A percentile compares a stretch with the other conserved stretches of the same genome.
These are phyloP conservation scores for Steinernema hermaphroditum DNA, from an alignment of 2,888 invertebrate species.

Conservation along the genomic window DNA sequence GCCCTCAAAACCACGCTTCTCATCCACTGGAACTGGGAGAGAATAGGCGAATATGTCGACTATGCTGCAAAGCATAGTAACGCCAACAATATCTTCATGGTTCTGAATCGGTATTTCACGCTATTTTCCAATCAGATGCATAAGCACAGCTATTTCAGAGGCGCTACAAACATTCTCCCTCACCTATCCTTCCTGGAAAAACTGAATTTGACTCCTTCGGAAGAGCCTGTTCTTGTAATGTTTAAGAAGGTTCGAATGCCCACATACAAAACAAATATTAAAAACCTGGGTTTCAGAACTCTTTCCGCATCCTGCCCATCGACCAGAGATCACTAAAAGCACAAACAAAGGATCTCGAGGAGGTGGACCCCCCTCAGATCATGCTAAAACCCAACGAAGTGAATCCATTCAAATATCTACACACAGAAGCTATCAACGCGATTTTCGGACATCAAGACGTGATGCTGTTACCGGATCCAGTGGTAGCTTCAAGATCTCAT, in stretches of 20 bases:
- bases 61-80: constrained; percentile 4
- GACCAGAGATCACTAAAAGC: neutral
- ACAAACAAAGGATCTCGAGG: constrained; percentile 16
- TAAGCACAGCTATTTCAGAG: neutral
- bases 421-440: constrained; percentile 47
- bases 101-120: neutral
- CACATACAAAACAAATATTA: too few species aligned
- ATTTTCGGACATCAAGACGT: constrained; percentile 59
- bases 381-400: constrained; percentile 37
- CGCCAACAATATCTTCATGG: neutral
- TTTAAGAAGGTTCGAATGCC: constrained; percentile 34
- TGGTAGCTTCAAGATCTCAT: constrained; percentile 23
- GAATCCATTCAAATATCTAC: constrained; percentile 54
- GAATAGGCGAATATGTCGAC: neutral
- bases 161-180: neutral
- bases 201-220: neutral
- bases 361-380: constrained; percentile 16
- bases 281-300: neutral
- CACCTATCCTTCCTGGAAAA: neutral
- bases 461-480: constrained; percentile 55
- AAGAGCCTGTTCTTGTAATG: constrained; percentile 31
- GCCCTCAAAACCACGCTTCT: constrained; percentile 45
- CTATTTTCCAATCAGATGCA: neutral
- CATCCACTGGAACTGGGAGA: constrained; percentile 31
- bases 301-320: constrained; percentile 3